Evolutionary conservation across 2,113 vertebrate species (phyloP).

Genomic region (Erythrocebus patas): DNA sequence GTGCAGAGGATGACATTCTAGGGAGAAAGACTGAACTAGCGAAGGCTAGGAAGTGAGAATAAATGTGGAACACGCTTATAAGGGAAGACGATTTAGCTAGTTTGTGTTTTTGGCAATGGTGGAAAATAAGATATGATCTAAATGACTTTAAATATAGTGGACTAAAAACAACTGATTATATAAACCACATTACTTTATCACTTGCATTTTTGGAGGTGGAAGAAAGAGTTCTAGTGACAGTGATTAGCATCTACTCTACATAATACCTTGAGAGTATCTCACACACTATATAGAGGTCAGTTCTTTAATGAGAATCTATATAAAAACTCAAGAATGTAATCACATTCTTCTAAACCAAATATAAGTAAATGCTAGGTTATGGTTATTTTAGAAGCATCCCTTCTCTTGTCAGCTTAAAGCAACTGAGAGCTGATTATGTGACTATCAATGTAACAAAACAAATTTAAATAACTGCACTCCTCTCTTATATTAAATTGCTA

Average conservation of each 20-base stretch:
- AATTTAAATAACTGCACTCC: not conserved
- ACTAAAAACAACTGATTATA: not conserved
- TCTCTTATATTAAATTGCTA: not conserved
- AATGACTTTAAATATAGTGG: not conserved
- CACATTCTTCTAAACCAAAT: constrained; percentile 36
- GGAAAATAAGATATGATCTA: not conserved
- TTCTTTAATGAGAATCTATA: constrained; percentile 24
- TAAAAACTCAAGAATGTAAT: not conserved
- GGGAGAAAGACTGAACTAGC: not conserved
- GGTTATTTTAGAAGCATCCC: not conserved
- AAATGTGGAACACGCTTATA: not conserved
- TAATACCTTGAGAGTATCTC: constrained; percentile 17
- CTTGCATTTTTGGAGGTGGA: not conserved
- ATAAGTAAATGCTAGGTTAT: not conserved
- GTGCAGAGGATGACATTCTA: not conserved
- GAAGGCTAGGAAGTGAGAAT: not conserved
- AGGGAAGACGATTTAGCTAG: not conserved
- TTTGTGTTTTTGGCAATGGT: not conserved
- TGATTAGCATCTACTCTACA: not conserved
- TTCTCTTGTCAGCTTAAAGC: not conserved
- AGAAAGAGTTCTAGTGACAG: not conserved
- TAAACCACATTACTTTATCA: constrained; percentile 11
- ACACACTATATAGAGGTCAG: not conserved
- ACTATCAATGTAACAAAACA: not conserved
- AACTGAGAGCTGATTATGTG: not conserved